Evolutionary conservation across 2,888 invertebrate species (phyloP), one percentile per base, ranked within the genome.

Genomic region (Protonemura montana): DNA sequence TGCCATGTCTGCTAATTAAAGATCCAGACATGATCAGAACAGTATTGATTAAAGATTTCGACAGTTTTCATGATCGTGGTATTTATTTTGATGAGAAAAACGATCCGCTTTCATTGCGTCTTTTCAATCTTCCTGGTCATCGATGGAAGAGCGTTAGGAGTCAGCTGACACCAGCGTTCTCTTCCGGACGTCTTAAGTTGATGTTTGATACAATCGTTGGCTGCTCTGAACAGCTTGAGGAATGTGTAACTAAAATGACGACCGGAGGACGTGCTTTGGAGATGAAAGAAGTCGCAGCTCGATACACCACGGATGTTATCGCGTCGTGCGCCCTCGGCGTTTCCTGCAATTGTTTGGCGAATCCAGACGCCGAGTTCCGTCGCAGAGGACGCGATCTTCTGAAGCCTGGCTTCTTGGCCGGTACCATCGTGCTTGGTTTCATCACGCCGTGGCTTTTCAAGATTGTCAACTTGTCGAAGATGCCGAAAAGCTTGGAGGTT

Each of bases 301-400:
- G 86, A 16, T 88, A 85, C 86, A 87, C 88, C 7, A 87, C 86
- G 7, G 87, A 88, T 80, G 88, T 88, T 0, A 87, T 88, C 25
- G 87, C 88, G 3, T 87, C 86, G 29, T 83, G 83, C 76, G 87
- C 86, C 13, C 87, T 88, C 42, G 88, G 88, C 10, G 76, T 88
- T 28, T 93, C 94, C 88, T 93, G 93, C 88, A 93, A 94, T 88
- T 93, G 93, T 59, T 93, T 94, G 88, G 91, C 92, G 80, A 92
- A 93, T 89, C 91, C 92, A 0, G 90, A 93, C 84, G 93, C 93
- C 0, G 93, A 93, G 88, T 94, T 94, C 89, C 91, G 91, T 88
- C 88, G 90, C 42, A 90, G 91, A 88, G 93, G 92, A 6, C 26
- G n/a, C 3, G 27, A 76, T 13, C 0, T 28, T 42, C 5, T 26